A percentile compares a stretch with the other conserved stretches of the same genome.
phyloP scores from a whole-genome alignment of 2,888 invertebrate species.

The Ichneumoninae sp. region DNA sequence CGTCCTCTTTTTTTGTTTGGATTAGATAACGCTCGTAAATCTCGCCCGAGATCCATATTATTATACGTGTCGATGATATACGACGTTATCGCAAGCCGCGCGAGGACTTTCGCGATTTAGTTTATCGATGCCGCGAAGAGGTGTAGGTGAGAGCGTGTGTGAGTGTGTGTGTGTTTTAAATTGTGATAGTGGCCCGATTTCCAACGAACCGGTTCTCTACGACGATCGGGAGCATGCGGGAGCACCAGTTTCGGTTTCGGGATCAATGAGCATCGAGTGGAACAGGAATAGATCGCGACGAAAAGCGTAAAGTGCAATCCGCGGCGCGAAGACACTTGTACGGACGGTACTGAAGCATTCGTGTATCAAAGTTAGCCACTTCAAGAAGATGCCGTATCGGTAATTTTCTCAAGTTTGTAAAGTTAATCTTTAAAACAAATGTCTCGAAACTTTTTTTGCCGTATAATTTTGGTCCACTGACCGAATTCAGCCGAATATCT shows the following conservation, averaged over 20 bases:
- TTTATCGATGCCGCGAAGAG: constrained; percentile 13
- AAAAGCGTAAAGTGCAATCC: constrained; percentile 10
- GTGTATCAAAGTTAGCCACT: neutral
- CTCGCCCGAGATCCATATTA: constrained; percentile 14
- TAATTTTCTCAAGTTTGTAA: no score
- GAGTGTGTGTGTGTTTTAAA: neutral
- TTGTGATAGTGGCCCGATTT: constrained; percentile 19
- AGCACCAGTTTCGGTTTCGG: constrained; percentile 42
- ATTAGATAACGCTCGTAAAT: constrained; percentile 55
- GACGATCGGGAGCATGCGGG: neutral
- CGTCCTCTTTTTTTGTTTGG: constrained; percentile 2
- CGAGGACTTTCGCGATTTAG: neutral
- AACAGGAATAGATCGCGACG: constrained; percentile 31
- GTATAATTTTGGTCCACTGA: no score
- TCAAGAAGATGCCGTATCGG: neutral
- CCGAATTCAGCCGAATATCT: no score
- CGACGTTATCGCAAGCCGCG: constrained; percentile 12
- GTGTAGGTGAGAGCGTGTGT: neutral
- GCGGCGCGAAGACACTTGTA: constrained; percentile 1
- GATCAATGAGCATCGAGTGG: constrained; percentile 37
- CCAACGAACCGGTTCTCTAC: constrained; percentile 29
- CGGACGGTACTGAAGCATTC: neutral
- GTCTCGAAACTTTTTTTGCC: no score
- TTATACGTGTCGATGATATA: constrained; percentile 37
- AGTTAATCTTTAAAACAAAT: no score